Evolutionary conservation across 2,797 vertebrate species (phyloP), one percentile per base, ranked within the genome.

Genomic region (Chloroceryle inda): DNA sequence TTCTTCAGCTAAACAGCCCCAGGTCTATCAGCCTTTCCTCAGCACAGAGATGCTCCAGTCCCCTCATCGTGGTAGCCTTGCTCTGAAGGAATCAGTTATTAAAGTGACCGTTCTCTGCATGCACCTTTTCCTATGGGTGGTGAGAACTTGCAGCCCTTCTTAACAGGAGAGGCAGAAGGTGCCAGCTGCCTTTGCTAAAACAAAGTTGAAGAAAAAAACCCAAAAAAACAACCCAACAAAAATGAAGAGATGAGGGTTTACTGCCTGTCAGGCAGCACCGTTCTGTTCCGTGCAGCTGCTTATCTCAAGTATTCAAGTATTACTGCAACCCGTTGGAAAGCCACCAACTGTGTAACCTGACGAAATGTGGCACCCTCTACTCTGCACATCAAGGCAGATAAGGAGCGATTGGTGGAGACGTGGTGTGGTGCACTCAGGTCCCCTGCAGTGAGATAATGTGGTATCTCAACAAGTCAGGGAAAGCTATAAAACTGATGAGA

Each of bases 391-490:
- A 17, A 3, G 4, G 64, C 81, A 66, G 45, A 37, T 44, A 69
- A 77, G 74, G 71, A 74, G 62, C 2, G 0, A 72, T 5, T 0
- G 11, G 26, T 23, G 16, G 40, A 79, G n/a, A 64, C 0, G 7
- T 6, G 23, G 53, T 4, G 0, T 2, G 2, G 58, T 1, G 21
- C 13, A 10, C 56, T 40, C 1, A 0, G 23, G 44, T 33, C 35
- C 56, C 56, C 52, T 21, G 47, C 0, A 2, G 64, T 33, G 50
- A 86, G 81, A 38, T 71, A 85, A 61, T 2, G 0, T 2, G 15
- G 63, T 81, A 84, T 13, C 74, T 80, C 73, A 77, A 13, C 26
- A 7, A 78, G 56, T 11, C 49, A 45, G n/a, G 13, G 13, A 82
- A 31, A 72, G 62, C 37, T 22, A 31, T 3, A 64, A 61, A 56